phyloP scores from a whole-genome alignment of 2,113 vertebrate species.

The Amia ocellicauda region DNA sequence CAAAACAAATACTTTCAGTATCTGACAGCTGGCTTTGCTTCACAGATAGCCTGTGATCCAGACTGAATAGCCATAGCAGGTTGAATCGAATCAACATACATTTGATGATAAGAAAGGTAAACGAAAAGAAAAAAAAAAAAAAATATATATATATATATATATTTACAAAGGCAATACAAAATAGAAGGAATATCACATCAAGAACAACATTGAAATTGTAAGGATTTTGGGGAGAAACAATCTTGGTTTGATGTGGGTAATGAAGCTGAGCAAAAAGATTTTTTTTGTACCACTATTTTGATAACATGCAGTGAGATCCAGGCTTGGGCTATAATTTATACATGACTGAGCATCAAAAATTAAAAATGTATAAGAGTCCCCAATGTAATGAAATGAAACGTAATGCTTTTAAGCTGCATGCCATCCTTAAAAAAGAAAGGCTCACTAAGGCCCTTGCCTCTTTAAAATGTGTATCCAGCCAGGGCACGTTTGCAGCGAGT shows the following conservation, averaged over 20 bases:
- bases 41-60: not conserved
- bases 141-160: too few relatives aligned
- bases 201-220: not conserved
- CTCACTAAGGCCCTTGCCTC: not conserved
- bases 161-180: not conserved
- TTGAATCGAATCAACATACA: too few relatives aligned
- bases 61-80: too few relatives aligned
- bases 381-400: not conserved
- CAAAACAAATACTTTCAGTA: too few relatives aligned
- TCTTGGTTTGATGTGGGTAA: too few relatives aligned
- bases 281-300: constrained; percentile 58
- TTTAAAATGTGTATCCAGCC: constrained; percentile 20
- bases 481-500: constrained; percentile 22
- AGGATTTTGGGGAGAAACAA: not conserved
- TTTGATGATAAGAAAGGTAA: too few relatives aligned
- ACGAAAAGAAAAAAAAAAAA: too few relatives aligned
- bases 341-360: constrained; percentile 52
- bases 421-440: constrained; percentile 11
- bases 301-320: constrained; percentile 39
- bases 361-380: constrained; percentile 50
- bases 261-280: constrained; percentile 9
- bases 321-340: constrained; percentile 63
- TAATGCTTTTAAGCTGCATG: not conserved
- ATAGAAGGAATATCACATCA: not conserved
- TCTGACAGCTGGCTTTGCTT: too few relatives aligned